Evolutionary conservation across 2,888 invertebrate species (phyloP).

Genomic region (Ptilodon capucinus): DNA sequence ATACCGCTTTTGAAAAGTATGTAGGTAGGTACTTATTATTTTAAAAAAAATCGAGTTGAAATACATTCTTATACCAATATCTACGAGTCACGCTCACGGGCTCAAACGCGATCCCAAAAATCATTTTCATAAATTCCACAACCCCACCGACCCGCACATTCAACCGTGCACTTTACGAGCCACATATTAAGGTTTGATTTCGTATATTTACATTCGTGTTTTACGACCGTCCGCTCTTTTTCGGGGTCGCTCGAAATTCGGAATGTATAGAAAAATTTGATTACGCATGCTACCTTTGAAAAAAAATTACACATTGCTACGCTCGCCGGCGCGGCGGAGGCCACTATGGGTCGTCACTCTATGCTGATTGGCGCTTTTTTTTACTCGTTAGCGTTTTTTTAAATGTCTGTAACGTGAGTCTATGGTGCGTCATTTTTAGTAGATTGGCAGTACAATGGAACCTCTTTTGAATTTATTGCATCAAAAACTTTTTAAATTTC

Average conservation of each 20-base stretch:
- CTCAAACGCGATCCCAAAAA: conserved; percentile 50
- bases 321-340: conserved; percentile 27
- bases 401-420: not conserved
- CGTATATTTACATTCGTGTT: conserved; percentile 42
- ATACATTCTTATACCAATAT: conserved; percentile 73
- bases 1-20: not conserved
- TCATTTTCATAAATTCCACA: conserved; percentile 77
- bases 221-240: conserved; percentile 36
- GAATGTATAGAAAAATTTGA: conserved; percentile 80
- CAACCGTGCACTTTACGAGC: conserved; percentile 58
- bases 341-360: conserved; percentile 44
- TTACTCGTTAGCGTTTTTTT: conserved; percentile 5
- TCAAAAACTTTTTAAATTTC: no score
- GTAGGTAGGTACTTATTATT: not conserved
- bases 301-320: conserved; percentile 72
- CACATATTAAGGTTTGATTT: conserved; percentile 56
- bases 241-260: conserved; percentile 59
- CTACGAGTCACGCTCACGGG: conserved; percentile 74
- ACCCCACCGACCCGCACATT: conserved; percentile 49
- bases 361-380: conserved; percentile 28
- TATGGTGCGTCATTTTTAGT: not conserved
- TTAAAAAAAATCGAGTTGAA: conserved; percentile 70
- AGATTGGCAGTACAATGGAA: no score
- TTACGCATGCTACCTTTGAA: conserved; percentile 78
- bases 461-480: no score